Conservation (phyloP, 2,113 vertebrate genomes). For the Maccullochella peelii region DNA sequence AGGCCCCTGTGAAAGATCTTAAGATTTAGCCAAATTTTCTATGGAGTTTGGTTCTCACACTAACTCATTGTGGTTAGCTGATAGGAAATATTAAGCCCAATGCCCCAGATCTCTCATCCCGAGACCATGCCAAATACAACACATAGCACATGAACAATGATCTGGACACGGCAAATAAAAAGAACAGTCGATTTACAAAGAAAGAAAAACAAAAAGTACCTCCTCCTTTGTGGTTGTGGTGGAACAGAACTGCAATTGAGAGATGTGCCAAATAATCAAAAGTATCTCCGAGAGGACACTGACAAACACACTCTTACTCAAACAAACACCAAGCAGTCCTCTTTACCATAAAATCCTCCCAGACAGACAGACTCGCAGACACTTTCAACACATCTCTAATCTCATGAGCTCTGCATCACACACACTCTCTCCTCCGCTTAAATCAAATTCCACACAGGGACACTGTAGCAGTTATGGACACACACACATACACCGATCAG, state of each 20-base stretch:
- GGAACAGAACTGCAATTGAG: slow-evolving; percentile 5
- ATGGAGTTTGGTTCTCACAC: slow-evolving; percentile 33
- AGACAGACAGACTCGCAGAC: slow-evolving; percentile 20
- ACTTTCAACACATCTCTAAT: slow-evolving; percentile 36
- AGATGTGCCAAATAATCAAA: slow-evolving; percentile 5
- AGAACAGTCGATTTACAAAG: neutral
- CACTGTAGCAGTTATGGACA: slow-evolving; percentile 3
- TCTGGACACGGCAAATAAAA: slow-evolving; percentile 38
- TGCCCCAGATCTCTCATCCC: slow-evolving; percentile 51
- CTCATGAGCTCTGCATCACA: slow-evolving; percentile 36
- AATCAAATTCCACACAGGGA: slow-evolving; percentile 44
- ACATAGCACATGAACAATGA: slow-evolving; percentile 12
- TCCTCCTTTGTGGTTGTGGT: neutral
- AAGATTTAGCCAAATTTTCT: slow-evolving; percentile 23
- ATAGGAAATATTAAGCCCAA: slow-evolving; percentile 7
- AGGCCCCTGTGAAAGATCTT: slow-evolving; percentile 31
- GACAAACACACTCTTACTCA: slow-evolving; percentile 5
- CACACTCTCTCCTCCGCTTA: slow-evolving; percentile 31
- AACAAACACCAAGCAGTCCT: neutral
- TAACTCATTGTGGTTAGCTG: slow-evolving; percentile 29
- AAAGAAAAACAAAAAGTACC: neutral
- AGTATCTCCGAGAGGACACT: slow-evolving; percentile 15
- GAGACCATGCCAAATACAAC: neutral
- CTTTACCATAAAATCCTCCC: neutral
- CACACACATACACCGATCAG: no score